These are phyloP conservation scores for Mormyrus hasselquistii DNA, from an alignment of 2,797 vertebrate species.

Conservation along the genomic window DNA sequence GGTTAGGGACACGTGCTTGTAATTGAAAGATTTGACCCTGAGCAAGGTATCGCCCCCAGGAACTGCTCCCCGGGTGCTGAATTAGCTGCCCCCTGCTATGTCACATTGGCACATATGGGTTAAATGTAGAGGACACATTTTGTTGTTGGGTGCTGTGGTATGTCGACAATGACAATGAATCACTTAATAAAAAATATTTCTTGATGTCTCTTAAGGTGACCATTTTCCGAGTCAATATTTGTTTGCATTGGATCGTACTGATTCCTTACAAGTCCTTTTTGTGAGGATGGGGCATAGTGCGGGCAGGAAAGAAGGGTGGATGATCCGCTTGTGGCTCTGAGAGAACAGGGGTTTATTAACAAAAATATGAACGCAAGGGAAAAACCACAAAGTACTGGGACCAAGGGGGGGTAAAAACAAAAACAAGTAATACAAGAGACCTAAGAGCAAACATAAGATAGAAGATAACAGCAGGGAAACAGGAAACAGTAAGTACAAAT, in stretches of 20 bases:
- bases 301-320: not conserved
- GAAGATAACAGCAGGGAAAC: not conserved
- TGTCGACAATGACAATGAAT: no score
- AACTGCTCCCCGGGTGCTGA: no score
- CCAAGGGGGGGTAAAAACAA: not conserved
- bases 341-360: not conserved
- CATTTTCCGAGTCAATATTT: not conserved
- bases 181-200: not conserved
- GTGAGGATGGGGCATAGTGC: not conserved
- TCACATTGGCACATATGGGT: no score
- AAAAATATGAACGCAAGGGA: not conserved
- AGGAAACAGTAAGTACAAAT: not conserved
- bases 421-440: not conserved
- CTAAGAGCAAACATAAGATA: not conserved
- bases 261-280: not conserved
- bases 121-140: no score
- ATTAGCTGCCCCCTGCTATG: no score
- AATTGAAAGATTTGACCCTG: no score
- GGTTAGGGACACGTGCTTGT: no score
- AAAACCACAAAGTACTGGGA: not conserved
- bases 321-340: not conserved
- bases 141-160: no score
- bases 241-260: not conserved
- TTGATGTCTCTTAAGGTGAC: not conserved
- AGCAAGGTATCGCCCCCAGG: no score